phyloP scores from a whole-genome alignment of 2,888 invertebrate species.

The Pterostichus madidus region DNA sequence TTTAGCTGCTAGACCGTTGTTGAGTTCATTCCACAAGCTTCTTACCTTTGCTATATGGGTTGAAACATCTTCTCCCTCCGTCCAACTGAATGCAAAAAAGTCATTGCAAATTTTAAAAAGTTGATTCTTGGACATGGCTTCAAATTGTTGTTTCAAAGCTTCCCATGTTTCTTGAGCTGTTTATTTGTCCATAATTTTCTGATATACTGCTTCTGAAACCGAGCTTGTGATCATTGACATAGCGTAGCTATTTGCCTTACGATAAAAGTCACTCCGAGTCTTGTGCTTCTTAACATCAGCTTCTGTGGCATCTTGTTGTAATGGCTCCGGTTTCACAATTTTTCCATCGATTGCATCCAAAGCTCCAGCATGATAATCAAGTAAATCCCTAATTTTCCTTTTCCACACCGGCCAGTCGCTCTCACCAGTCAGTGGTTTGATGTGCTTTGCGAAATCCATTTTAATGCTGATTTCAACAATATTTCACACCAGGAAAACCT shows the following conservation, averaged over 20 bases:
- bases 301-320: slow-evolving; percentile 47
- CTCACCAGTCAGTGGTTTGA: slow-evolving; percentile 69
- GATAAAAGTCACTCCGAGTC: slow-evolving; percentile 11
- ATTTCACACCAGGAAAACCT: too few species aligned
- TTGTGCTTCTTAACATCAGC: slow-evolving; percentile 34
- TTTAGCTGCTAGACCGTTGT: too few species aligned
- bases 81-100: too few species aligned
- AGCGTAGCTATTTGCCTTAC: slow-evolving; percentile 72
- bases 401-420: slow-evolving; percentile 72
- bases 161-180: slow-evolving; percentile 65
- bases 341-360: too few species aligned
- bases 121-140: slow-evolving; percentile 65
- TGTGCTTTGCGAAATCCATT: slow-evolving; percentile 70
- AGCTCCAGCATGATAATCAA: too few species aligned
- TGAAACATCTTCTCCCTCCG: too few species aligned
- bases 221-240: slow-evolving; percentile 71
- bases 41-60: slow-evolving; percentile 60
- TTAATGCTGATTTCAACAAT: too few species aligned
- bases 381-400: too few species aligned
- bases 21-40: slow-evolving; percentile 67
- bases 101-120: slow-evolving; percentile 64
- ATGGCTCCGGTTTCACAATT: too few species aligned
- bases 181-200: too few species aligned
- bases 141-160: slow-evolving; percentile 59
- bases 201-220: slow-evolving; percentile 71